Percentiles rank a stretch among this genome's conserved stretches.
Evolutionary conservation across 2,113 vertebrate species (phyloP).

Genomic region (Anolis sagrei): DNA sequence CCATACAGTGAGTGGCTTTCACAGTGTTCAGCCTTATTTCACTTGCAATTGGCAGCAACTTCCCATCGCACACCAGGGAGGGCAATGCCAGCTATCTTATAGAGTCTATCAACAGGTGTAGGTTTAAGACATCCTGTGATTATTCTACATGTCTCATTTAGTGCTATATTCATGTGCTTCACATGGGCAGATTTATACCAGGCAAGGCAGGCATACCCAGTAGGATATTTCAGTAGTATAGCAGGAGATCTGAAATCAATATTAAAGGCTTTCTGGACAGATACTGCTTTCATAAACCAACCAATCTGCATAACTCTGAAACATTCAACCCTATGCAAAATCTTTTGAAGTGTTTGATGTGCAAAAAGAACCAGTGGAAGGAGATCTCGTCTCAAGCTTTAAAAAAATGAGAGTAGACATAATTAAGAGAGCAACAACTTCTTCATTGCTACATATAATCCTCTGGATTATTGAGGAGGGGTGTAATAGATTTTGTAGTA

Average conservation of each 20-base stretch:
- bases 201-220: no score
- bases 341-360: slow-evolving; percentile 21
- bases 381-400: slow-evolving; percentile 36
- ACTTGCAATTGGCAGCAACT: no score
- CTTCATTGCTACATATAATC: slow-evolving; percentile 13
- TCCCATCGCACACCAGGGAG: no score
- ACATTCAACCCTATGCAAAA: slow-evolving; percentile 50
- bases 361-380: background rate
- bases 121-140: no score
- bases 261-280: slow-evolving; percentile 61
- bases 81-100: no score
- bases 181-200: no score
- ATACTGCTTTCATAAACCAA: slow-evolving; percentile 54
- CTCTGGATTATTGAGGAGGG: background rate
- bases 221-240: slow-evolving; percentile 60
- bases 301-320: slow-evolving; percentile 23
- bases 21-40: no score
- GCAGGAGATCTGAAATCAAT: slow-evolving; percentile 62
- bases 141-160: no score
- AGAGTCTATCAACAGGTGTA: no score
- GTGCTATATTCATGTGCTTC: no score
- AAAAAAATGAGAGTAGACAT: slow-evolving; percentile 25
- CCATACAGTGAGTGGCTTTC: no score
- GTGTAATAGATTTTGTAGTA: background rate
- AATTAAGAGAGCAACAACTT: background rate